A percentile compares a stretch with the other conserved stretches of the same genome.
Conservation (phyloP, 2,888 invertebrate species). For the Xestia rhomboidea region DNA sequence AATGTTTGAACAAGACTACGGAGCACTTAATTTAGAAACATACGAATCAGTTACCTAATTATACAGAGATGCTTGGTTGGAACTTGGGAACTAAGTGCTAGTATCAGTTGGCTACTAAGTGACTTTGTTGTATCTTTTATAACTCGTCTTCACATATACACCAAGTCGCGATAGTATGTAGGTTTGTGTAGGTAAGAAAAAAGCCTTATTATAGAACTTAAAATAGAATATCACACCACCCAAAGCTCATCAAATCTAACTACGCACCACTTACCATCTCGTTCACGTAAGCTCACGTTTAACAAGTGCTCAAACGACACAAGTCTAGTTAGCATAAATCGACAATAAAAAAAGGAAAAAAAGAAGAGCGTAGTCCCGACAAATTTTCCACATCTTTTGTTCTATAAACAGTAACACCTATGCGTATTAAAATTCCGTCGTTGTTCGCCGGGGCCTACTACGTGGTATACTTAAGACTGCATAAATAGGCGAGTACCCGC, state of each 20-base stretch:
- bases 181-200: not conserved
- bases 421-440: conserved; percentile 86
- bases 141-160: not conserved
- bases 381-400: conserved; percentile 75
- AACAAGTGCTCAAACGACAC: conserved; percentile 63
- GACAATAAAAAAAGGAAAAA: conserved; percentile 78
- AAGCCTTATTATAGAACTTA: not conserved
- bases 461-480: conserved; percentile 88
- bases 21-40: conserved; percentile 17
- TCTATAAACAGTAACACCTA: conserved; percentile 83
- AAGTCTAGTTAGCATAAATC: conserved; percentile 79
- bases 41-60: conserved; percentile 6
- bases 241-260: conserved; percentile 50
- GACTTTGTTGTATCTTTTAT: not conserved
- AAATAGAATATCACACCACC: conserved; percentile 3
- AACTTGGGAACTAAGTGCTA: not conserved
- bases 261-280: conserved; percentile 37
- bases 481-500: conserved; percentile 78
- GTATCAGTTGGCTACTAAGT: not conserved
- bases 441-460: conserved; percentile 82
- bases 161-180: not conserved
- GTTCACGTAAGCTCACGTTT: conserved; percentile 70
- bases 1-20: conserved; percentile 49
- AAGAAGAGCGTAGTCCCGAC: conserved; percentile 72
- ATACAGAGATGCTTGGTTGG: not conserved